phyloP scores from a whole-genome alignment of 2,888 invertebrate genomes.

The Xestobium rufovillosum region DNA sequence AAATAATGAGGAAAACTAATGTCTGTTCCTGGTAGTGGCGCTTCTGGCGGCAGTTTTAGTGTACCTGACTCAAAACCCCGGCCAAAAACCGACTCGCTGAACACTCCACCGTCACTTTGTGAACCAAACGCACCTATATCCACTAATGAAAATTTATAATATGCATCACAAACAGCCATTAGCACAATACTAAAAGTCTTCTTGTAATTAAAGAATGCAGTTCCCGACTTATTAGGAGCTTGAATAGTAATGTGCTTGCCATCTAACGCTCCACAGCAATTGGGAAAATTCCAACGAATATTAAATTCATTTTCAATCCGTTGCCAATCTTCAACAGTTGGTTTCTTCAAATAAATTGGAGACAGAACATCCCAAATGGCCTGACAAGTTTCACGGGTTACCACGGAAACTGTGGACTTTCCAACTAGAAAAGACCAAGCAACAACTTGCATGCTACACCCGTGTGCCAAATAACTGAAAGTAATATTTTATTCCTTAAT shows the following conservation, averaged over 20 bases:
- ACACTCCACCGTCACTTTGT: slow-evolving; percentile 5
- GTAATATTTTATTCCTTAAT: no score
- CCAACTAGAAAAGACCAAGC: slow-evolving; percentile 10
- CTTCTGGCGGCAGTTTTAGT: no score
- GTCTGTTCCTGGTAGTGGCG: no score
- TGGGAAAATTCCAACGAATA: no score
- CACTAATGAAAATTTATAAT: slow-evolving; percentile 4
- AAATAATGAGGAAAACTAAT: no score
- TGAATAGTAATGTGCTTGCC: no score
- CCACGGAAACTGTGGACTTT: slow-evolving; percentile 11
- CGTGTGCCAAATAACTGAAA: slow-evolving; percentile 7
- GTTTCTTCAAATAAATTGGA: slow-evolving; percentile 9
- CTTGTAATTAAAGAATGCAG: slow-evolving; percentile 12
- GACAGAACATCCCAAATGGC: slow-evolving; percentile 14
- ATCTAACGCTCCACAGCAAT: no score
- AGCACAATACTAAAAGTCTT: slow-evolving; percentile 11
- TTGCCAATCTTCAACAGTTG: slow-evolving; percentile 8
- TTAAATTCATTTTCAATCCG: no score
- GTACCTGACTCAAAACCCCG: no score
- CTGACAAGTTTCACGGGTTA: slow-evolving; percentile 9
- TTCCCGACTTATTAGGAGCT: no score
- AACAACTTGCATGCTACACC: slow-evolving; percentile 8
- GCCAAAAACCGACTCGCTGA: no score
- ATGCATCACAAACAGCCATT: slow-evolving; percentile 8
- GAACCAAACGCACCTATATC: no score